Evolutionary conservation across 2,797 vertebrate genomes (phyloP).

Genomic region (Enteromius unitaeniatus): DNA sequence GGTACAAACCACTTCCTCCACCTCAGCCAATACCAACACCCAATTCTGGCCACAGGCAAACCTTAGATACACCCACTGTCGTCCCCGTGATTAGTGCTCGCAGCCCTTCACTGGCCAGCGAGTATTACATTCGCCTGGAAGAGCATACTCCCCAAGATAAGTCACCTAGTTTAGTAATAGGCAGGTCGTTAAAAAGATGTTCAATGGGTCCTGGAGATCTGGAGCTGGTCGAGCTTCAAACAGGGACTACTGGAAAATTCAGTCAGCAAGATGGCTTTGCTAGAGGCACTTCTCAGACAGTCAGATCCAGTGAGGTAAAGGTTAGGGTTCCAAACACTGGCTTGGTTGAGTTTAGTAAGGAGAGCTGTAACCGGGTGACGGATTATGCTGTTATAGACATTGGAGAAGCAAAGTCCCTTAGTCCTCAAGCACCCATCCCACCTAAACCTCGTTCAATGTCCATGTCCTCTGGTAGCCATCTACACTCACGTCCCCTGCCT

Average conservation of each 20-base stretch:
- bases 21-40: slow-evolving; percentile 80
- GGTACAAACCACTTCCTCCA: slow-evolving; percentile 83
- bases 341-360: slow-evolving; percentile 78
- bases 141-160: slow-evolving; percentile 87
- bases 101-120: slow-evolving; percentile 91
- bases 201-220: slow-evolving; percentile 73
- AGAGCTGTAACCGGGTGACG: slow-evolving; percentile 77
- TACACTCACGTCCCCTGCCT: slow-evolving; percentile 80
- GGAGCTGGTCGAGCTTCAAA: slow-evolving; percentile 82
- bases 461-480: slow-evolving; percentile 76
- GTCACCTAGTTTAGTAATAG: slow-evolving; percentile 76
- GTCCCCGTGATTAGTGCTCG: slow-evolving; percentile 92
- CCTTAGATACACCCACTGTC: slow-evolving; percentile 90
- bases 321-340: slow-evolving; percentile 78
- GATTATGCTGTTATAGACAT: slow-evolving; percentile 83
- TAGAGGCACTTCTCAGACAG: slow-evolving; percentile 63
- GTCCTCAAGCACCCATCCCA: slow-evolving; percentile 74
- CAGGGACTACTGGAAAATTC: slow-evolving; percentile 75
- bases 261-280: slow-evolving; percentile 65
- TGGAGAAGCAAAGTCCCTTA: slow-evolving; percentile 57
- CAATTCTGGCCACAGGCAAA: slow-evolving; percentile 84
- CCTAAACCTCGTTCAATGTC: slow-evolving; percentile 83
- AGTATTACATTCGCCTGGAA: slow-evolving; percentile 93
- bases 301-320: slow-evolving; percentile 79
- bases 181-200: slow-evolving; percentile 63